Evolutionary conservation across 1,140 invertebrate genomes (phyloP).

Genomic region (Drosophila ananassae): DNA sequence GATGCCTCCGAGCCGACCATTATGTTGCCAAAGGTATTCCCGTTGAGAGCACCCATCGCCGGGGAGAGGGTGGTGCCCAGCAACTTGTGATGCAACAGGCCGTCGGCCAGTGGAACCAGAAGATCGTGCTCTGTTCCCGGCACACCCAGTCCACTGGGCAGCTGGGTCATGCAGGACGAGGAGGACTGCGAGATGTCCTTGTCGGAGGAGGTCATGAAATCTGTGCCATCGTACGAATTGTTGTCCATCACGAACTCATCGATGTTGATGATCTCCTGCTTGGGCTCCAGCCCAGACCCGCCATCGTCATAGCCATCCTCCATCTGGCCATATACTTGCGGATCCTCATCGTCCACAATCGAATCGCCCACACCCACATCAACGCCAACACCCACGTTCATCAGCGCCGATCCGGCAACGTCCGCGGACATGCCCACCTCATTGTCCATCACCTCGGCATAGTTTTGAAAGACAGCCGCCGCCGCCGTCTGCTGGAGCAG

Average conservation of each 20-base stretch:
- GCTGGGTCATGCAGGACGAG: conserved; percentile 64
- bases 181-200: conserved; percentile 77
- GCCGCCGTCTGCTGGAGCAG: conserved; percentile 74
- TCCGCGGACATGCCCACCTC: conserved; percentile 57
- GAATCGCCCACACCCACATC: conserved; percentile 33
- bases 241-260: conserved; percentile 83
- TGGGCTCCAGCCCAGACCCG: conserved; percentile 67
- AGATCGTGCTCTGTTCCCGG: conserved; percentile 60
- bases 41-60: conserved; percentile 28
- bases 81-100: conserved; percentile 71
- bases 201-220: conserved; percentile 80
- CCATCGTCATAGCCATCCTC: conserved; percentile 73
- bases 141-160: conserved; percentile 42
- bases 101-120: conserved; percentile 65
- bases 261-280: conserved; percentile 83
- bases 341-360: conserved; percentile 77
- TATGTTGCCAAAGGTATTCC: conserved; percentile 85
- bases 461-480: conserved; percentile 73
- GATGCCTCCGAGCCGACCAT: conserved; percentile 65
- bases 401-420: conserved; percentile 26
- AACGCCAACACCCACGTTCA: conserved; percentile 54
- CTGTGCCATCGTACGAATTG: conserved; percentile 84
- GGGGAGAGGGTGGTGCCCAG: conserved; percentile 59
- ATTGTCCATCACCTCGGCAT: conserved; percentile 69
- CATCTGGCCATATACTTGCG: conserved; percentile 67